Evolutionary conservation across 1,140 invertebrate species (phyloP).

Genomic region (Bombus pascuorum): DNA sequence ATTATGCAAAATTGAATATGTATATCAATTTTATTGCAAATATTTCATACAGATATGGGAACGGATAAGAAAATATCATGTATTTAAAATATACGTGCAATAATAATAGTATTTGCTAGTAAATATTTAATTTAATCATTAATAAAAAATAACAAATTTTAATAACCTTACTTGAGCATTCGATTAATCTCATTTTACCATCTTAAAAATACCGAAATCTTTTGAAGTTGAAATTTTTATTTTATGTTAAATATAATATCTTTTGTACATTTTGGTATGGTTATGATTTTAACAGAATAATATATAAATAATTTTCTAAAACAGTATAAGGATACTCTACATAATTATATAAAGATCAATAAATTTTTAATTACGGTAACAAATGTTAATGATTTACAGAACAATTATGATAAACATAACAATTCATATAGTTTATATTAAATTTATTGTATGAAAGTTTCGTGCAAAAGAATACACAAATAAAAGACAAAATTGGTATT

Average conservation of each 20-base stretch:
- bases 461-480: not conserved
- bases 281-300: slow-evolving; percentile 2
- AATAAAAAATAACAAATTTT: slow-evolving; percentile 30
- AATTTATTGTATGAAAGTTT: not conserved
- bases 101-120: slow-evolving; percentile 35
- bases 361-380: slow-evolving; percentile 12
- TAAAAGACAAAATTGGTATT: not conserved
- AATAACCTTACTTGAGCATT: slow-evolving; percentile 10
- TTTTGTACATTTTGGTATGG: slow-evolving; percentile 14
- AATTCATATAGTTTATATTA: not conserved
- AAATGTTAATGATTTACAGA: not conserved
- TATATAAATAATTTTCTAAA: not conserved
- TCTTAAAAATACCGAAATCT: not conserved
- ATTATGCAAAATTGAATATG: slow-evolving; percentile 42
- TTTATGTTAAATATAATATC: not conserved
- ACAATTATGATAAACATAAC: not conserved
- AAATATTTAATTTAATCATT: slow-evolving; percentile 47
- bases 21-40: slow-evolving; percentile 57
- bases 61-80: slow-evolving; percentile 40
- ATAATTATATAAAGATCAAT: slow-evolving; percentile 7
- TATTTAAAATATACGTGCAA: slow-evolving; percentile 47
- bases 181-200: not conserved
- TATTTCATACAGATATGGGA: slow-evolving; percentile 48
- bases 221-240: not conserved
- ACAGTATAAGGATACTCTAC: not conserved